A percentile compares a stretch with the other conserved stretches of the same genome.
Evolutionary conservation across 2,113 vertebrate genomes (phyloP).

Genomic region (Halichoeres trimaculatus): DNA sequence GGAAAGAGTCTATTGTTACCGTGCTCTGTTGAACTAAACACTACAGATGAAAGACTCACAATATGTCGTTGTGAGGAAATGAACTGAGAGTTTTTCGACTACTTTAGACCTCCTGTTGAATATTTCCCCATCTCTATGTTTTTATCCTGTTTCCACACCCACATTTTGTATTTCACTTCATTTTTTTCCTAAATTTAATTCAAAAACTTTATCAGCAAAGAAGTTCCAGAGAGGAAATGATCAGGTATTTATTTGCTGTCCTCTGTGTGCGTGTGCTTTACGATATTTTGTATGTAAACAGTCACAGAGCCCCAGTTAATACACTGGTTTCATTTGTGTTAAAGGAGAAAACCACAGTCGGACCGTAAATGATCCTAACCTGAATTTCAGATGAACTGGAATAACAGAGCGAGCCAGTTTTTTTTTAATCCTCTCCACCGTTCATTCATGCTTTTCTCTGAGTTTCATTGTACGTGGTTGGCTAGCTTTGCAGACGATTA

Average conservation of each 20-base stretch:
- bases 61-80: background rate
- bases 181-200: background rate
- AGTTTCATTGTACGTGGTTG: background rate
- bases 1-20: slow-evolving; percentile 8
- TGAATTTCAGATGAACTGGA: background rate
- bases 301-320: background rate
- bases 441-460: slow-evolving; percentile 8
- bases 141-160: background rate
- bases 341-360: slow-evolving; percentile 24
- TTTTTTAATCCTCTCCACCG: background rate
- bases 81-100: background rate
- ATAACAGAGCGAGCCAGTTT: background rate
- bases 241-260: background rate
- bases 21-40: background rate
- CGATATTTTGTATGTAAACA: too few species aligned
- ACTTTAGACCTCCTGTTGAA: background rate
- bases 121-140: background rate
- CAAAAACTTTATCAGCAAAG: background rate
- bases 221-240: background rate
- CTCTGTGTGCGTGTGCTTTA: background rate
- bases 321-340: slow-evolving; percentile 6
- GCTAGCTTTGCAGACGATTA: slow-evolving; percentile 6
- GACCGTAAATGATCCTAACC: slow-evolving; percentile 17
- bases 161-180: background rate
- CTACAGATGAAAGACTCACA: background rate